Base-by-base conservation (phyloP, 1,140 invertebrate genomes). In the Phocides pigmalion region DNA sequence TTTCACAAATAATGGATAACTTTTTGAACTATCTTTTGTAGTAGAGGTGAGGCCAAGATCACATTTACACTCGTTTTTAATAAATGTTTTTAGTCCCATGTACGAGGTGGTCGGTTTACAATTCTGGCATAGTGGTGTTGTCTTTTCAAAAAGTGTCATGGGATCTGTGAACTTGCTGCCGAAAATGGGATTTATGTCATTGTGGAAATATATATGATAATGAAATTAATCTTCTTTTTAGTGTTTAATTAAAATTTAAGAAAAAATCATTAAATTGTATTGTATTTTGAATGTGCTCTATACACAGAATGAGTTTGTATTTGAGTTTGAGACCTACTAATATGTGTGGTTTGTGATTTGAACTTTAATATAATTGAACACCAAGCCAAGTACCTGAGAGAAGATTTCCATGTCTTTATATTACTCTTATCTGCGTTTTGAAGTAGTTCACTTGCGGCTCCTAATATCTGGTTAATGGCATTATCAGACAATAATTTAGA, bases 141-240 rank as follows among this genome's bases (percentile, higher is more conserved):
- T 73, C 16, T 75, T 70, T 64, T 84, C 70, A 66, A 89, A 79
- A 12, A 84, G 9, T 44, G 51, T n/a, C 42, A 78, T 17, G 17
- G 79, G 65, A 66, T 90, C 79, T 42, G 47, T 37, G 50, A 75
- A 62, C 42, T 78, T 66, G 28, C 87, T 90, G 67, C n/a, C n/a
- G 32, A 87, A 84, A 41, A 20, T 32, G 5, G 2, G n/a, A n/a
- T n/a, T n/a, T n/a, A n/a, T n/a, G n/a, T n/a, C n/a, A n/a, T n/a
- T n/a, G n/a, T n/a, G n/a, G n/a, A n/a, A n/a, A n/a, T n/a, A n/a
- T n/a, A n/a, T n/a, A n/a, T n/a, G n/a, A n/a, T n/a, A n/a, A n/a
- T n/a, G n/a, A n/a, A n/a, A n/a, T n/a, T n/a, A n/a, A n/a, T n/a
- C n/a, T n/a, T n/a, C n/a, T n/a, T n/a, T n/a, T n/a, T n/a, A n/a